Base-by-base conservation (phyloP, 2,113 vertebrate genomes). In the Nesospiza acunhae region DNA sequence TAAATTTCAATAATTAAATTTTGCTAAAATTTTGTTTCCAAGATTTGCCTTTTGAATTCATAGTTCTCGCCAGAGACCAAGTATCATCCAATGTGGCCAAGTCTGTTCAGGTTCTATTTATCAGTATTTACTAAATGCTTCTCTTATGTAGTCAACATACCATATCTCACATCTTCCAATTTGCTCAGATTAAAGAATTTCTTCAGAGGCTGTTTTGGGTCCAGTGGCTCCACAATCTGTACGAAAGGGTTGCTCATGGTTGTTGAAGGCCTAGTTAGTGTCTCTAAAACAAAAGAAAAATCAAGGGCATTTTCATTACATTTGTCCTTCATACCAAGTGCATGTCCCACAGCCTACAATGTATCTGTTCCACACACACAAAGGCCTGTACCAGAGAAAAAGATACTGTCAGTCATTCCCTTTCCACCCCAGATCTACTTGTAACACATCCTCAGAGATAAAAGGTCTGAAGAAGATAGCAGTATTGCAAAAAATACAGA, bases 121-220 rank as follows among this genome's bases (percentile, higher is more conserved):
- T 15, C 30, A 66, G 1, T 4, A 5, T 19, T 47, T 84, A 77
- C 1, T 3, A 84, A 90, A 88, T 18, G 26, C 4, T 68, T 47
- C 28, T 46, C 26, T 59, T n/a, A 16, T 58, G 18, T 9, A 41
- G 59, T 46, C 28, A 37, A 93, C 97, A 0, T 98, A 99, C 99
- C 98, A 6, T 99, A 99, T 99, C 99, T 98, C 39, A 84, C 95
- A 93, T 99, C 99, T 72, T 93, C 94, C 27, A 99, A 97, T 92
- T 99, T 99, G 87, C 95, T 97, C 24, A 99, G 97, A 95, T 99
- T 99, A 93, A 98, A 99, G 96, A 99, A 99, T 72, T 97, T 98
- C 84, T 98, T 98, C 63, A 91, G 97, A 74, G 98, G 98, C 28
- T 98, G 81, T 37, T 96, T 92, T 21, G 98, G 96, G 95, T 99